phyloP scores from a whole-genome alignment of 2,888 invertebrate genomes.

The Volucella inanis region DNA sequence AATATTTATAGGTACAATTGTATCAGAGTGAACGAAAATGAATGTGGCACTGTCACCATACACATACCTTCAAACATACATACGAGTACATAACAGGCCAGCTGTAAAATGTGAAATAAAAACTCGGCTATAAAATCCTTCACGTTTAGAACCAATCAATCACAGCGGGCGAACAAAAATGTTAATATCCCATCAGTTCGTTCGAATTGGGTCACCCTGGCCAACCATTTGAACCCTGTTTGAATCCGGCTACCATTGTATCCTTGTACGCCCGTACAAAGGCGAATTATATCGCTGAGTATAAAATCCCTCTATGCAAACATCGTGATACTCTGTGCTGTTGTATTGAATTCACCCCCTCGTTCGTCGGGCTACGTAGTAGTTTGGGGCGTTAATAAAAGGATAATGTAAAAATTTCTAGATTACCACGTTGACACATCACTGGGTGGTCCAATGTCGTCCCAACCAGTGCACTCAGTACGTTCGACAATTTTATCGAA shows the following conservation, averaged over 20 bases:
- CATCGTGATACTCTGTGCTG: conserved; percentile 59
- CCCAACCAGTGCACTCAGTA: neutral
- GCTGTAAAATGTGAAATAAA: conserved; percentile 18
- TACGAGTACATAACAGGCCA: neutral
- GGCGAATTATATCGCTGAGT: conserved; percentile 76
- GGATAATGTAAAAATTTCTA: conserved; percentile 72
- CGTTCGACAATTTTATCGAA: conserved; percentile 25
- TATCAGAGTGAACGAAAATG: no score
- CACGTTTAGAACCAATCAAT: conserved; percentile 69
- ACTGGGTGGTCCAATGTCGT: conserved; percentile 55
- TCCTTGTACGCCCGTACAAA: conserved; percentile 44
- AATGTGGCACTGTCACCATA: no score
- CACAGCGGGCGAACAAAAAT: conserved; percentile 57
- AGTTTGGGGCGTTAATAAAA: conserved; percentile 46
- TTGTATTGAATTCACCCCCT: conserved; percentile 61
- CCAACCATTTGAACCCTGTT: neutral
- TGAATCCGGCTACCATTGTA: neutral
- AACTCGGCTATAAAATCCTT: conserved; percentile 31
- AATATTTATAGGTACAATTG: no score
- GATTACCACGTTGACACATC: conserved; percentile 72
- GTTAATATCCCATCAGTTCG: conserved; percentile 56
- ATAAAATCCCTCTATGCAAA: conserved; percentile 72
- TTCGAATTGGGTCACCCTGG: conserved; percentile 51
- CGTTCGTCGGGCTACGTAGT: neutral
- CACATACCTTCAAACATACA: neutral